phyloP scores from a whole-genome alignment of 2,797 vertebrate species.

The Gambusia yucatana region DNA sequence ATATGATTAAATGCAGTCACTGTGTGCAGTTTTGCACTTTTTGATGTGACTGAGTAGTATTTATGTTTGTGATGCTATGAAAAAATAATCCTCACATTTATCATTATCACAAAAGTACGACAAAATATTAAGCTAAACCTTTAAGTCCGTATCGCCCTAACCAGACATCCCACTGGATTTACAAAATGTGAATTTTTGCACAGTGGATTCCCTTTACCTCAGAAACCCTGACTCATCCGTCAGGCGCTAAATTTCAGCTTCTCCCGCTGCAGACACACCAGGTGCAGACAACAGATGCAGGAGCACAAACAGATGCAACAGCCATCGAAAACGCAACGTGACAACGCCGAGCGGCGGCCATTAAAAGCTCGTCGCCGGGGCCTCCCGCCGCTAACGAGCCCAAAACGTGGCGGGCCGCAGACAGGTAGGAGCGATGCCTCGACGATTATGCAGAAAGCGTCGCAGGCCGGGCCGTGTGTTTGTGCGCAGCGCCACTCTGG shows the following conservation, averaged over 20 bases:
- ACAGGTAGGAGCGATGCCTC: conserved; percentile 70
- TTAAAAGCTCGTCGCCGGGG: conserved; percentile 76
- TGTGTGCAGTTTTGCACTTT: too few relatives aligned
- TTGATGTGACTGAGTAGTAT: too few relatives aligned
- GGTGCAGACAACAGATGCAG: conserved; percentile 70
- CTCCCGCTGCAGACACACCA: conserved; percentile 66
- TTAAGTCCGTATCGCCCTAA: too few relatives aligned
- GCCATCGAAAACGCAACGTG: conserved; percentile 66
- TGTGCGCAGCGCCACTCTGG: conserved; percentile 67
- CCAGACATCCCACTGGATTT: too few relatives aligned
- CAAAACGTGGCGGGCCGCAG: conserved; percentile 59
- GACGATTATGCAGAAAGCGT: conserved; percentile 60
- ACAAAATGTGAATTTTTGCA: too few relatives aligned
- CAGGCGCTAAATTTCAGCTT: conserved; percentile 58
- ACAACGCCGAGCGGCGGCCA: conserved; percentile 71
- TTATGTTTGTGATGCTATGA: too few relatives aligned
- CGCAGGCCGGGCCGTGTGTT: background rate
- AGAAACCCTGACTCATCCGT: conserved; percentile 44
- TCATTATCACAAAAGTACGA: too few relatives aligned
- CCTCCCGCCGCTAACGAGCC: conserved; percentile 70
- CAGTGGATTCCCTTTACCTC: conserved; percentile 15
- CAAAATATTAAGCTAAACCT: too few relatives aligned
- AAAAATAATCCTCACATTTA: too few relatives aligned
- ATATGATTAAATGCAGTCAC: too few relatives aligned
- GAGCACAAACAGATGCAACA: conserved; percentile 74